Percentiles rank a stretch among this genome's conserved stretches.
Conservation (phyloP, 2,113 vertebrate species). For the Misgurnus anguillicaudatus region DNA sequence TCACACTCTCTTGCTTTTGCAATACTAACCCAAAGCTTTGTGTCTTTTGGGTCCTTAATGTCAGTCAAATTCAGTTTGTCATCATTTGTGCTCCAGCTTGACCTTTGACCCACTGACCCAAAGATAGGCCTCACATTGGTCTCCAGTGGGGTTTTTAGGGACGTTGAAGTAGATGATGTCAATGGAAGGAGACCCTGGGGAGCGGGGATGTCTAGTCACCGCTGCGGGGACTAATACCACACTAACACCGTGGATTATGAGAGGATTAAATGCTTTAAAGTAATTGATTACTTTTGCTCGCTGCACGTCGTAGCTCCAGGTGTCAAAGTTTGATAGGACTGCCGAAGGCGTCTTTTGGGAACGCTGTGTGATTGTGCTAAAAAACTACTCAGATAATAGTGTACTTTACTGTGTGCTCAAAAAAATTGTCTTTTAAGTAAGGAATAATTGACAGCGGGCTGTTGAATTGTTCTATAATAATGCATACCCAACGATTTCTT, state of each 20-base stretch:
- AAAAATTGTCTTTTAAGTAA: no score
- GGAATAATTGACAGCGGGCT: no score
- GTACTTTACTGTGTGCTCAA: no score
- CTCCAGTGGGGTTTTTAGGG: constrained; percentile 34
- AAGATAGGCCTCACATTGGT: constrained; percentile 40
- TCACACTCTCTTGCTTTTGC: background rate
- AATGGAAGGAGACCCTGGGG: constrained; percentile 26
- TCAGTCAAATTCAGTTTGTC: constrained; percentile 35
- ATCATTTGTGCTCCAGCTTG: constrained; percentile 27
- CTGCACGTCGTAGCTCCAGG: constrained; percentile 21
- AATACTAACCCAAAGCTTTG: background rate
- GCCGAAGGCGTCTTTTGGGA: constrained; percentile 24
- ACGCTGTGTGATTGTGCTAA: background rate
- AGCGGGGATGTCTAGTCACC: constrained; percentile 14
- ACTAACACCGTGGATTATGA: constrained; percentile 38
- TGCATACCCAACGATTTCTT: no score
- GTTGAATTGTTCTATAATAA: no score
- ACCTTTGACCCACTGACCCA: constrained; percentile 48
- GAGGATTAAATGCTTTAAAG: constrained; percentile 47
- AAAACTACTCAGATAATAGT: no score
- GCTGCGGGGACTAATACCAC: constrained; percentile 27
- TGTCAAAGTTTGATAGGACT: background rate
- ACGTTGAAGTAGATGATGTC: constrained; percentile 23
- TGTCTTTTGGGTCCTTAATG: background rate
- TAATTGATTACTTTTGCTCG: constrained; percentile 45